A percentile compares a stretch with the other conserved stretches of the same genome.
These are phyloP conservation scores for Capreolus pygargus DNA, from an alignment of 2,113 vertebrate genomes.

Conservation along the genomic window DNA sequence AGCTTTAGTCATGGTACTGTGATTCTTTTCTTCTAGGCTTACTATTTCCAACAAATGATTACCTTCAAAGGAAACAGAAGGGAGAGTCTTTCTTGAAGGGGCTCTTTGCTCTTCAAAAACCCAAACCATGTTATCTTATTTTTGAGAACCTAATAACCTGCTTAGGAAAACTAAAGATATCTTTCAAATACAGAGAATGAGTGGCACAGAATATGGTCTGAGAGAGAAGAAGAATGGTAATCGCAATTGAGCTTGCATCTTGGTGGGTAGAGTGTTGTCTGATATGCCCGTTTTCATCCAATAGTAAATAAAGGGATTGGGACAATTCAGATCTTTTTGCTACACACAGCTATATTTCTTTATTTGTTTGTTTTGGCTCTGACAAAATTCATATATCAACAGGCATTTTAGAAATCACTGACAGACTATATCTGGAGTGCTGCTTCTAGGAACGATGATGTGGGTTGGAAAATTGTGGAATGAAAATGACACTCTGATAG, in stretches of 20 bases:
- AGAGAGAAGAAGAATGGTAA: conserved; percentile 13
- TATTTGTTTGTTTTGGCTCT: not conserved
- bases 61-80: conserved; percentile 74
- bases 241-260: not conserved
- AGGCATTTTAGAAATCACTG: conserved; percentile 57
- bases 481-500: not conserved
- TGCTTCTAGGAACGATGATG: conserved; percentile 10
- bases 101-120: conserved; percentile 60
- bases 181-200: conserved; percentile 54
- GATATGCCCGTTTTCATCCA: not conserved
- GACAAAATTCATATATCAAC: conserved; percentile 49
- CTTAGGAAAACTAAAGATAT: conserved; percentile 29
- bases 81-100: conserved; percentile 68
- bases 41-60: conserved; percentile 67
- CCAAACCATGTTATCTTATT: conserved; percentile 7
- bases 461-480: not conserved
- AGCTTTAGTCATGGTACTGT: conserved; percentile 68
- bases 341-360: not conserved
- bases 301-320: not conserved
- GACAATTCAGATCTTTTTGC: not conserved
- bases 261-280: not conserved
- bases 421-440: conserved; percentile 40
- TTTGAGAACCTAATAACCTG: conserved; percentile 62
- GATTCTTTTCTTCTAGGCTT: conserved; percentile 74
- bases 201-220: not conserved